Evolutionary conservation across 2,113 vertebrate species (phyloP).

Genomic region (Emydocephalus ijimae): DNA sequence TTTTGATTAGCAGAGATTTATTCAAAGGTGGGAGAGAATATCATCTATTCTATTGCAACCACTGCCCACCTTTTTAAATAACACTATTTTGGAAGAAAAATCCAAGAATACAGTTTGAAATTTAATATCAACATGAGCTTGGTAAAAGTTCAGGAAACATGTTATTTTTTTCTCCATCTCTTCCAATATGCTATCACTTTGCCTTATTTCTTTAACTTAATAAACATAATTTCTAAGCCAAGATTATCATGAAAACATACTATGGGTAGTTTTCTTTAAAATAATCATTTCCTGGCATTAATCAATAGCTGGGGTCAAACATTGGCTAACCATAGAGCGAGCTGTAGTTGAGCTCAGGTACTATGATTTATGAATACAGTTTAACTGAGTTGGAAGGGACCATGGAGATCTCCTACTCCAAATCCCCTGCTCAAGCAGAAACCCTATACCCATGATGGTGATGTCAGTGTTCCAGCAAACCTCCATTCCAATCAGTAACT

Average conservation of each 20-base stretch:
- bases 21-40: conserved; percentile 11
- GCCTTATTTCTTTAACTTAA: not conserved
- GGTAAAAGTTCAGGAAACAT: not conserved
- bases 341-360: not conserved
- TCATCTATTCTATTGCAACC: conserved; percentile 21
- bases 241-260: not conserved
- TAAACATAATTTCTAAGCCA: not conserved
- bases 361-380: not conserved
- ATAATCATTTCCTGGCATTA: not conserved
- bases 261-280: not conserved
- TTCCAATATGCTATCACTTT: not conserved
- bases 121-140: not conserved
- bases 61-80: not conserved
- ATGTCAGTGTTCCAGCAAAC: too few species aligned
- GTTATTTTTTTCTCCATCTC: not conserved
- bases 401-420: not conserved
- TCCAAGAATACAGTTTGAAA: not conserved
- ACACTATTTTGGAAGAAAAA: not conserved
- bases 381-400: not conserved
- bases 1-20: conserved; percentile 38
- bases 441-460: not conserved
- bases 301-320: not conserved
- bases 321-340: not conserved
- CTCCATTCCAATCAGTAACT: too few species aligned
- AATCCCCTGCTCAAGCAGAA: not conserved